Evolutionary conservation across 2,113 vertebrate species (phyloP).

Genomic region (Indicator maculatus): DNA sequence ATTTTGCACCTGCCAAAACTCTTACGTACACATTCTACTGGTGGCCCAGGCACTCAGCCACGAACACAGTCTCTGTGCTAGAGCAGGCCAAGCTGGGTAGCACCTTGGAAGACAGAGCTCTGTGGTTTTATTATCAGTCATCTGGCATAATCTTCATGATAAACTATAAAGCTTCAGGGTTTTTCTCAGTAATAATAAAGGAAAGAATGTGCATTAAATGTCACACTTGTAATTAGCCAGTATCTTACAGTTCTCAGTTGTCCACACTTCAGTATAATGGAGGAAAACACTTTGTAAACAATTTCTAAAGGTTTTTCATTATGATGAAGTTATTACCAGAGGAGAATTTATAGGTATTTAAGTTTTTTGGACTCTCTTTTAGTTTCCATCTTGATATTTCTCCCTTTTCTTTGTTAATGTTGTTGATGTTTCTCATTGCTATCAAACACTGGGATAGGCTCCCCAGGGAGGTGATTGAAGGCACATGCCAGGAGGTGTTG

Average conservation of each 20-base stretch:
- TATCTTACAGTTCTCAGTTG: background rate
- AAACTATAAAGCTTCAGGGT: background rate
- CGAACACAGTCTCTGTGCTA: background rate
- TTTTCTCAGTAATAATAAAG: background rate
- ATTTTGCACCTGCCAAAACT: background rate
- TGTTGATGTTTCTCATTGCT: background rate
- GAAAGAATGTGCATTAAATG: background rate
- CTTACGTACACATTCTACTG: accelerated
- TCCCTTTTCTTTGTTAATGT: background rate
- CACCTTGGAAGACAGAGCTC: background rate
- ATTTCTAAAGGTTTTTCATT: background rate
- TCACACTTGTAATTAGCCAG: background rate
- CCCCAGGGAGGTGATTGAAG: no score
- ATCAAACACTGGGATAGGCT: no score
- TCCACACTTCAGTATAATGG: background rate
- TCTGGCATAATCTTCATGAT: background rate
- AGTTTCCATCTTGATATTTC: background rate
- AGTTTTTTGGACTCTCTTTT: background rate
- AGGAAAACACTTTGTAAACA: background rate
- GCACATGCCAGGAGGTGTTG: no score
- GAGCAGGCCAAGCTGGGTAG: background rate
- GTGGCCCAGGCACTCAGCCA: background rate
- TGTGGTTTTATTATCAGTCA: background rate
- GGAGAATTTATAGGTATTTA: background rate
- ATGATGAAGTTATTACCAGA: background rate